Base-by-base conservation (phyloP, 2,113 vertebrate species). In the Plecotus auritus region DNA sequence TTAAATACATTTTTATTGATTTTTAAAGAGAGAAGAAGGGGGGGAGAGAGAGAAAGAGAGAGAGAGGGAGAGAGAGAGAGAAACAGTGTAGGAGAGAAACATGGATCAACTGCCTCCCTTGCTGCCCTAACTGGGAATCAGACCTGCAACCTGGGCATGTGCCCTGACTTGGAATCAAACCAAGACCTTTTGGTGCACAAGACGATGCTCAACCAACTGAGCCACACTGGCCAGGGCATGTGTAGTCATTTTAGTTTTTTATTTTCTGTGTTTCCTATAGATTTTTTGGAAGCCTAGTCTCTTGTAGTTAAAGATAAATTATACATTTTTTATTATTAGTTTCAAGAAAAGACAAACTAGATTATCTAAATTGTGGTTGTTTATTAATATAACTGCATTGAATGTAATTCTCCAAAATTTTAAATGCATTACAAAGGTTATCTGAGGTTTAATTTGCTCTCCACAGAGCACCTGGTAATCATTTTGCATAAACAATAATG, bases 401-500 rank as follows among this genome's bases (percentile, higher is more conserved):
- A 95, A 84, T 49, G 11, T 67, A 77, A 89, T 14, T 66, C 28
- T 74, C 18, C 23, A 32, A 70, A 73, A 94, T 54, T 49, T 56
- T 73, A 73, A 77, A 77, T 69, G 61, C 3, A 49, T 74, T 73
- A 54, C 11, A 94, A 82, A 93, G 3, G 3, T 80, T 89, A 64
- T 26, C 49, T 85, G 61, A 77, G 5, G 18, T 35, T 88, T 94
- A 77, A 59, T 16, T 94, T 54, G 23, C 12, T 82, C 2, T 59
- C 1, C 30, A 78, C 56, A 35, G 17, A 59, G 26, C 17, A 81
- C 18, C 56, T 89, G 54, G 47, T 72, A 73, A 74, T 74, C 4
- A n/a, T 90, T 93, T 74, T 84, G 17, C n/a, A 49, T 73, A 49
- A 32, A 87, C 95, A 84, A 91, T 45, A 77, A 69, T 42, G 84